phyloP scores from a whole-genome alignment of 2,888 invertebrate species.

The Lasioglossum pauxillum region DNA sequence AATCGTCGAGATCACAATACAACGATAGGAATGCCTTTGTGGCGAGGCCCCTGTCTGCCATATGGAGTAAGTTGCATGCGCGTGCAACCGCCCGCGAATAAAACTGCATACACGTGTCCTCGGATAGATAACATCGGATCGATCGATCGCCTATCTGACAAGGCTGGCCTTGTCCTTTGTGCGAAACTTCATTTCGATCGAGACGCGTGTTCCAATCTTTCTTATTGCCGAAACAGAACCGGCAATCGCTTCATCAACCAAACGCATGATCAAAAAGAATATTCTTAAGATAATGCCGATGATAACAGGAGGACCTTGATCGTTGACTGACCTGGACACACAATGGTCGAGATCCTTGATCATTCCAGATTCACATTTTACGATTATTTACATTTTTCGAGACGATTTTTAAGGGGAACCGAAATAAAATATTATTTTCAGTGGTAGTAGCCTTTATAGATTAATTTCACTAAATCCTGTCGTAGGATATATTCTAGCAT shows the following conservation, averaged over 20 bases:
- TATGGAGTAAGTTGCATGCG: constrained; percentile 39
- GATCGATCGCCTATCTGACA: background rate
- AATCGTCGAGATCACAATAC: constrained; percentile 58
- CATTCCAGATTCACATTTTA: background rate
- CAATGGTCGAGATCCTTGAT: background rate
- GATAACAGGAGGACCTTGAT: background rate
- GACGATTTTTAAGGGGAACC: too few species aligned
- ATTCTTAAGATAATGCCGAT: background rate
- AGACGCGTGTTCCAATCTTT: background rate
- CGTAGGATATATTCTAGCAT: too few species aligned
- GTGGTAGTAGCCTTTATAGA: too few species aligned
- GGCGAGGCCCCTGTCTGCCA: constrained; percentile 37
- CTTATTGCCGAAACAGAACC: background rate
- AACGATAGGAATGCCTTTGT: constrained; percentile 45
- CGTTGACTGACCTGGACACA: background rate
- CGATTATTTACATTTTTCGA: background rate
- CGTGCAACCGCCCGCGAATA: constrained; percentile 29
- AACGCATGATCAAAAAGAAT: background rate
- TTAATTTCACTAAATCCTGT: too few species aligned
- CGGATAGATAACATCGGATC: constrained; percentile 26
- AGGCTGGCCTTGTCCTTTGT: background rate
- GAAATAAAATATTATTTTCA: too few species aligned
- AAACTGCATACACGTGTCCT: constrained; percentile 37
- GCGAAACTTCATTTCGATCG: constrained; percentile 9
- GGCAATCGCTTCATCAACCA: background rate